Evolutionary conservation across 2,113 vertebrate species (phyloP).

Genomic region (Cathartes aura): DNA sequence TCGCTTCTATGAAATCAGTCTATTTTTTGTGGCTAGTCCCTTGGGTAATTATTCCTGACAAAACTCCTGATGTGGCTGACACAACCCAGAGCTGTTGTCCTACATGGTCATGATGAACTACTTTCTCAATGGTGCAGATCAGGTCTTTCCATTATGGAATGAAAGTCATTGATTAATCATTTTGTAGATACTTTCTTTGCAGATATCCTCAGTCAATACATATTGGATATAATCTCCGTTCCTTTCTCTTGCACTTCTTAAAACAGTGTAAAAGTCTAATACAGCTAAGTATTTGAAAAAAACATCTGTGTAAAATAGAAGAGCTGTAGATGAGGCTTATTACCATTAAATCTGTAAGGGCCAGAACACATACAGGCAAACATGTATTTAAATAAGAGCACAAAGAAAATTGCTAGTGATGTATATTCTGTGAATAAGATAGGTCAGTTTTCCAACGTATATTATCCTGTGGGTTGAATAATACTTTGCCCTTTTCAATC

Average conservation of each 20-base stretch:
- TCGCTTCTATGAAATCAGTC: background rate
- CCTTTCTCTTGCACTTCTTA: background rate
- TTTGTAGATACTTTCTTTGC: background rate
- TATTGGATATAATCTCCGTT: background rate
- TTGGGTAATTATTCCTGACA: background rate
- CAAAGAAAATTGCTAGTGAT: background rate
- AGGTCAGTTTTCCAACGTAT: background rate
- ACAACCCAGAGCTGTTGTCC: background rate
- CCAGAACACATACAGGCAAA: background rate
- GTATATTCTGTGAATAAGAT: background rate
- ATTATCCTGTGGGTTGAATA: background rate
- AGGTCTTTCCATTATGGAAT: background rate
- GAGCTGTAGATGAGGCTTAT: background rate
- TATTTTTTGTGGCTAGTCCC: background rate
- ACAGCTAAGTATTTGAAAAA: background rate
- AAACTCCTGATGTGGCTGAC: background rate
- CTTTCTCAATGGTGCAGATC: background rate
- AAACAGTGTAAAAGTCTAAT: background rate
- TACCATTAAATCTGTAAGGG: background rate
- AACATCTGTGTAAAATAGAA: background rate
- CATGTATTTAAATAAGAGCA: background rate
- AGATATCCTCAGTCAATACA: background rate
- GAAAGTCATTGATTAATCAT: background rate
- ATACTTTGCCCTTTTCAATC: background rate
- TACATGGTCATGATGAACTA: background rate